Evolutionary conservation across 1,140 invertebrate species (phyloP), one percentile per base, ranked within the genome.

Genomic region (Cyphomyrmex costatus): DNA sequence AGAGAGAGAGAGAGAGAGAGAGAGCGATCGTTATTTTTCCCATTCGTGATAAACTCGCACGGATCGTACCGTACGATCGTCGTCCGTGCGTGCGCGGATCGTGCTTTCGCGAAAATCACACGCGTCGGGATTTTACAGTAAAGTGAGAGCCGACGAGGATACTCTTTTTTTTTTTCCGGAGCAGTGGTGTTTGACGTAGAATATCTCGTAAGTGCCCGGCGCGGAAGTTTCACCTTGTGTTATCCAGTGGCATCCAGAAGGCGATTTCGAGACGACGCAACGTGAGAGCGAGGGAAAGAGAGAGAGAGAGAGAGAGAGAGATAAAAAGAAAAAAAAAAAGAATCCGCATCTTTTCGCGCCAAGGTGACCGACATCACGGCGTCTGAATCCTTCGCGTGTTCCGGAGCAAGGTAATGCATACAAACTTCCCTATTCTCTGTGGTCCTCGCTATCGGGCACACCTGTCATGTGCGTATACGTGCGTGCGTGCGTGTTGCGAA

Each of bases 351-450:
- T 63, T 16, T 27, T 24, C 79, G 79, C 68, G 89, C 79, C 89
- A 86, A 82, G 85, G 78, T 90, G 86, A 90, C 82, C 89, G 82
- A 90, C 88, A 89, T 86, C 88, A 74, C 86, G 80, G 89, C 88
- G 88, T 68, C 88, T 68, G 76, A 89, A 82, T 61, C 60, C 61
- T 74, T 83, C 77, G 89, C 73, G 89, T 88, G 86, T 88, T 90
- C 65, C 88, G 88, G 76, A 84, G 76, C 88, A 90, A 90, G 89
- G 89, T 90, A 90, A 86, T 85, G 61, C 33, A 65, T 30, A 53
- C 21, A 87, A 58, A 60, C 27, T 80, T 87, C 53, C 70, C 63
- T 49, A n/a, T n/a, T 80, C 76, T 77, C 14, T 68, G 46, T 46
- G 63, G 46, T 82, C 73, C 82, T 82, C 63, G n/a, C 46, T 56